Conservation (phyloP, 2,888 invertebrate genomes). For the Trichogramma evanescens region DNA sequence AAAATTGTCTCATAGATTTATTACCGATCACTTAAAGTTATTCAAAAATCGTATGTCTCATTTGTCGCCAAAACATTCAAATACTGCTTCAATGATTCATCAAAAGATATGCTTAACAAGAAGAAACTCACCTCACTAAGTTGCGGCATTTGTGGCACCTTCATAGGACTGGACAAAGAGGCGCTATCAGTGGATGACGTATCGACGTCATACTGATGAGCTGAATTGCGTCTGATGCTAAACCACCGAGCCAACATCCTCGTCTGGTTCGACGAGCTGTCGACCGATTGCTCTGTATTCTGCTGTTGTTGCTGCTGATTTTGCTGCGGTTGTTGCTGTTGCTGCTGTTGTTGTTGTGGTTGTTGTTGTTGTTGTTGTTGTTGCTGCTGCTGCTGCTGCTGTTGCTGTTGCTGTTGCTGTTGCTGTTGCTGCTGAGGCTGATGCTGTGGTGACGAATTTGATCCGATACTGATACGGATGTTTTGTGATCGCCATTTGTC, state of each 20-base stretch:
- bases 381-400: neutral
- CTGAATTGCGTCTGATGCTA: constrained; percentile 74
- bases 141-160: constrained; percentile 65
- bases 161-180: constrained; percentile 42
- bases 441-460: neutral
- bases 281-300: too few relatives aligned
- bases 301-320: neutral
- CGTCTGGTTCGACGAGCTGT: constrained; percentile 46
- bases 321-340: neutral
- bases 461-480: constrained; percentile 37
- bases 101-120: neutral
- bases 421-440: too few relatives aligned
- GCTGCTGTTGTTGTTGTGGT: neutral
- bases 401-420: too few relatives aligned
- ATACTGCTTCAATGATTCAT: neutral
- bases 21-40: too few relatives aligned
- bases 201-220: constrained; percentile 75
- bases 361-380: neutral
- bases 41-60: too few relatives aligned
- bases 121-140: constrained; percentile 64
- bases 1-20: too few relatives aligned
- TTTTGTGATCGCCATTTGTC: constrained; percentile 62
- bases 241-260: constrained; percentile 81
- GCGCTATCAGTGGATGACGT: constrained; percentile 39
- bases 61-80: neutral